Evolutionary conservation across 2,888 invertebrate species (phyloP).

Genomic region (Morpho helenor): DNA sequence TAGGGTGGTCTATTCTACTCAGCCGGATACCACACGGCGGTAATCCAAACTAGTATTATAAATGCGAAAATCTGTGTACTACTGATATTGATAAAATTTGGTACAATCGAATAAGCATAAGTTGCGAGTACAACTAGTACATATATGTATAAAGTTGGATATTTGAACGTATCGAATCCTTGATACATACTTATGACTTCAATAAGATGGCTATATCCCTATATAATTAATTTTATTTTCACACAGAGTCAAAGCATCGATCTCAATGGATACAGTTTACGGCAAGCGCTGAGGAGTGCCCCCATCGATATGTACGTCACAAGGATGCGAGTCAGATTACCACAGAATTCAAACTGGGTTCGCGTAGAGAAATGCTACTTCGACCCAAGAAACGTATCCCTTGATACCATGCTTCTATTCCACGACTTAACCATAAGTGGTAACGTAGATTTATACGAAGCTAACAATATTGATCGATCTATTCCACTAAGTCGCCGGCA

Average conservation of each 20-base stretch:
- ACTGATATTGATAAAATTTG: too few species aligned
- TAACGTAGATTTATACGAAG: constrained; percentile 81
- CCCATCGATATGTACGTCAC: constrained; percentile 85
- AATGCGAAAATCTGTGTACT: too few species aligned
- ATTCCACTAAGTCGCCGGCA: constrained; percentile 47
- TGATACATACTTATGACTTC: too few species aligned
- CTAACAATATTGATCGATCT: constrained; percentile 58
- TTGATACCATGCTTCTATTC: constrained; percentile 87
- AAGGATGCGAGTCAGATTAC: constrained; percentile 83
- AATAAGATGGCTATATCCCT: too few species aligned
- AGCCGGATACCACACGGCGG: too few species aligned
- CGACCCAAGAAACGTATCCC: constrained; percentile 85
- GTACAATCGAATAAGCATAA: too few species aligned
- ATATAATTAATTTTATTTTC: constrained; percentile 9
- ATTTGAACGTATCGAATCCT: too few species aligned
- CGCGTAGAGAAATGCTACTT: constrained; percentile 87
- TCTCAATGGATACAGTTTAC: constrained; percentile 82
- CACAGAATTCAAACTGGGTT: constrained; percentile 83
- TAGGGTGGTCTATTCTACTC: too few species aligned
- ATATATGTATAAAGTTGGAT: too few species aligned
- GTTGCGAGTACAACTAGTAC: too few species aligned
- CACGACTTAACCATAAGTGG: constrained; percentile 90
- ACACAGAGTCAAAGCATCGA: constrained; percentile 75
- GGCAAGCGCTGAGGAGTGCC: constrained; percentile 80
- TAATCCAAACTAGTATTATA: too few species aligned